phyloP scores from a whole-genome alignment of 2,113 vertebrate species.

The Tyrannus savana region DNA sequence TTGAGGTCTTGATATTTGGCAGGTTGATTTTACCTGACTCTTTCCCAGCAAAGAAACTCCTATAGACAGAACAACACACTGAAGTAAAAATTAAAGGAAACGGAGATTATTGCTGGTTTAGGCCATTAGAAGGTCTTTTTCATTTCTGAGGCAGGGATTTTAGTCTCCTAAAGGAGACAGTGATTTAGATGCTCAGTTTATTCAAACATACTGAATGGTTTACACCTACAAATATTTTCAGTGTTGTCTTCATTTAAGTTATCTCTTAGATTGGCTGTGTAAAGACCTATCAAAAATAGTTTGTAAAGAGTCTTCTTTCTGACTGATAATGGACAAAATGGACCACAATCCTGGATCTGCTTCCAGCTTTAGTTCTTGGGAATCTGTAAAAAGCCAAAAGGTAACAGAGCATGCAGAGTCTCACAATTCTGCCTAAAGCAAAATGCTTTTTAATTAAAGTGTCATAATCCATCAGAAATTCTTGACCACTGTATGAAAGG shows the following conservation, averaged over 20 bases:
- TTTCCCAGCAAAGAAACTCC: neutral
- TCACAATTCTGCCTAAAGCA: neutral
- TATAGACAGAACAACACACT: neutral
- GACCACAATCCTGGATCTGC: neutral
- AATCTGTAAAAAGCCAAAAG: neutral
- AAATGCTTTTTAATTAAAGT: neutral
- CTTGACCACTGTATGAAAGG: neutral
- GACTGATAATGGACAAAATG: neutral
- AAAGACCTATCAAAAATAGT: neutral
- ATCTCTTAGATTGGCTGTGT: neutral
- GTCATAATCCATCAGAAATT: neutral
- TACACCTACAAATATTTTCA: conserved; percentile 15
- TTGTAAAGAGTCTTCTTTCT: neutral
- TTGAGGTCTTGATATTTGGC: neutral
- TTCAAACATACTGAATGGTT: neutral
- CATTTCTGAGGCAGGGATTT: neutral
- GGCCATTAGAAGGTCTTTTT: neutral
- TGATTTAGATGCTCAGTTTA: neutral
- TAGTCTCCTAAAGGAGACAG: neutral
- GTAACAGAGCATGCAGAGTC: neutral
- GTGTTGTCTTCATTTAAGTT: neutral
- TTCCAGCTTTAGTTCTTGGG: neutral
- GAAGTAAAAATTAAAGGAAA: neutral
- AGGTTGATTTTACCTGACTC: neutral
- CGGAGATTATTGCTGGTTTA: neutral